Conservation (phyloP, 2,888 invertebrate genomes). For the Cataglyphis livida region DNA sequence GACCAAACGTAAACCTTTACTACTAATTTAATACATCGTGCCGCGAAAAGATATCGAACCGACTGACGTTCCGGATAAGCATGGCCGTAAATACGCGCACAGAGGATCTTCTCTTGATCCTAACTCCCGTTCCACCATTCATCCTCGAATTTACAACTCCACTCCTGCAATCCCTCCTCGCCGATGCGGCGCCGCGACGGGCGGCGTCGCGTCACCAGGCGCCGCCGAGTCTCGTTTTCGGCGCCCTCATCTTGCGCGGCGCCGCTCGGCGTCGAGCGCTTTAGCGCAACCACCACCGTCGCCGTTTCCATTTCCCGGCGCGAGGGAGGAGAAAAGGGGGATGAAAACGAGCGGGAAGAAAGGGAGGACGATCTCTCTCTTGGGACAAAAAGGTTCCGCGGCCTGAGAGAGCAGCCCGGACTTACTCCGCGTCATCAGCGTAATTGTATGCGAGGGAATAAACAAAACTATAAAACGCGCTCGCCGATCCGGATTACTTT, state of each 20-base stretch:
- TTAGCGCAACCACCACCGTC: constrained; percentile 28
- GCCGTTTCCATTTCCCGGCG: constrained; percentile 35
- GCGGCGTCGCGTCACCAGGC: constrained; percentile 16
- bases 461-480: constrained; percentile 80
- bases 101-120: constrained; percentile 51
- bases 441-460: constrained; percentile 79
- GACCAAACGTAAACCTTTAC: constrained; percentile 33
- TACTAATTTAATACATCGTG: neutral
- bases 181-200: constrained; percentile 16
- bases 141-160: constrained; percentile 59
- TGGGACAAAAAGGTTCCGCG: constrained; percentile 62
- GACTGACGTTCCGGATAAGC: constrained; percentile 29
- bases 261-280: constrained; percentile 50
- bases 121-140: constrained; percentile 34
- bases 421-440: constrained; percentile 76
- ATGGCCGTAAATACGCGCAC: constrained; percentile 37
- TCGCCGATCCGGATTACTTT: constrained; percentile 76
- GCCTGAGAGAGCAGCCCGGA: constrained; percentile 24
- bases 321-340: neutral
- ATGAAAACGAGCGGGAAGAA: constrained; percentile 21
- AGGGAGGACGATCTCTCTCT: constrained; percentile 22
- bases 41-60: constrained; percentile 26
- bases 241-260: constrained; percentile 58
- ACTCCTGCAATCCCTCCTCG: neutral
- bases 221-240: constrained; percentile 52